Base-by-base conservation (phyloP, 2,888 invertebrate species). In the Caenorhabditis sp. region DNA sequence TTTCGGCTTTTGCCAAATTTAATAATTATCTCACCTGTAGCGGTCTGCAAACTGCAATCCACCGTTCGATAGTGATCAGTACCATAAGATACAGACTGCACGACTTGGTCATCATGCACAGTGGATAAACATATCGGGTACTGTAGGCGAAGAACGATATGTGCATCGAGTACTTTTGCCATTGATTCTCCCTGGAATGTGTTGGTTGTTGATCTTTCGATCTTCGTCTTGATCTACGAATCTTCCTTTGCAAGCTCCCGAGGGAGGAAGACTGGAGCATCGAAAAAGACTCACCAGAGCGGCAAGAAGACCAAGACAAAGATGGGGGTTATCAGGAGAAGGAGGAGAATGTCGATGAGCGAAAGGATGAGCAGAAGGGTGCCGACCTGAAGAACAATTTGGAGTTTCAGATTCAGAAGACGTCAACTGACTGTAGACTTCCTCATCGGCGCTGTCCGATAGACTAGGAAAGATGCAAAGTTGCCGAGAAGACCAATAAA, bases 21-120 rank as follows among this genome's bases (percentile, higher is more conserved):
- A n/a, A n/a, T n/a, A n/a, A n/a, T n/a, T 11, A 24, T 67, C 26
- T 35, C 50, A 81, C 80, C 70, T 82, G 71, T 6, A 82, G 24
- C 26, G 82, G 82, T 15, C 82, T 58, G 32, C 82, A 82, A n/a
- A 82, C 82, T 6, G 82, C 82, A 24, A 82, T 78, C 78, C 82
- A 82, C 50, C 82, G 22, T 44, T 82, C 82, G 13, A 79, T 78
- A 0, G 78, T 82, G 35, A 82, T 82, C 26, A 79, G 15, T 13
- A 82, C 78, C 78, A 82, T 78, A n/a, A 82, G 50, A 35, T 79
- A 82, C 22, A 82, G 35, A 50, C 82, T 82, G 40, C 72, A 79
- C 1, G 78, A 65, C 37, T 82, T 78, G 15, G 78, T 62, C 72
- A 82, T 82, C 78, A 78, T 82, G 58, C 79, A 78, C 24, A 82